Evolutionary conservation across 2,797 vertebrate genomes (phyloP), one percentile per base, ranked within the genome.

Genomic region (Notolabrus celidotus): DNA sequence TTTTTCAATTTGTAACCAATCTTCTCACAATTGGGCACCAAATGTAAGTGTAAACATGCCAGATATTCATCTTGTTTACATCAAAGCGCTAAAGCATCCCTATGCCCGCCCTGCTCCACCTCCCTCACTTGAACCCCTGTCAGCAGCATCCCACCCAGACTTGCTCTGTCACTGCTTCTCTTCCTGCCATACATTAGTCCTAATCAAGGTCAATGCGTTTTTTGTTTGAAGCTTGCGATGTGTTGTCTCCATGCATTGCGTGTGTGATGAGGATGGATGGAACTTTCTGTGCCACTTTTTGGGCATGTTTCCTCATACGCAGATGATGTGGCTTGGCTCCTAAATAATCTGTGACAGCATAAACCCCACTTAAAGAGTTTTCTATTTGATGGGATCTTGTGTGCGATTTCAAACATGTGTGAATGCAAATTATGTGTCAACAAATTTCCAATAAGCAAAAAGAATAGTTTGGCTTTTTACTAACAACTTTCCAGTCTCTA

Each of bases 1-100:
- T 93, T 94, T 92, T 92, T 94, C 93, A 94, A 94, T 94, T 94
- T 93, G 92, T 92, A 93, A 80, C 91, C 88, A 93, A 93, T 94
- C 88, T 83, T 88, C 81, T 82, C 61, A 90, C 86, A 92, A 93
- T 93, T 91, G 88, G 86, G 75, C 87, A 92, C 86, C 77, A 92
- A 91, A 93, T 93, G 83, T 88, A 83, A 90, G 89, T 62, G 87
- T 92, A 94, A 94, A 94, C 93, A 94, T 70, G 73, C 61, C 84
- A 88, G 90, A 94, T 94, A 94, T 93, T 86, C 87, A 94, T 94
- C 93, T 93, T 91, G 90, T 92, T 93, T 92, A 90, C 90, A 90
- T 93, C 90, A 92, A 90, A 92, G 90, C 70, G 65, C 75, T 62
- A 74, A 77, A 82, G 83, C 77, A 86, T 84, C 77, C 72, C 68